phyloP scores from a whole-genome alignment of 2,113 vertebrate genomes.

The Microcebus tavaratra region DNA sequence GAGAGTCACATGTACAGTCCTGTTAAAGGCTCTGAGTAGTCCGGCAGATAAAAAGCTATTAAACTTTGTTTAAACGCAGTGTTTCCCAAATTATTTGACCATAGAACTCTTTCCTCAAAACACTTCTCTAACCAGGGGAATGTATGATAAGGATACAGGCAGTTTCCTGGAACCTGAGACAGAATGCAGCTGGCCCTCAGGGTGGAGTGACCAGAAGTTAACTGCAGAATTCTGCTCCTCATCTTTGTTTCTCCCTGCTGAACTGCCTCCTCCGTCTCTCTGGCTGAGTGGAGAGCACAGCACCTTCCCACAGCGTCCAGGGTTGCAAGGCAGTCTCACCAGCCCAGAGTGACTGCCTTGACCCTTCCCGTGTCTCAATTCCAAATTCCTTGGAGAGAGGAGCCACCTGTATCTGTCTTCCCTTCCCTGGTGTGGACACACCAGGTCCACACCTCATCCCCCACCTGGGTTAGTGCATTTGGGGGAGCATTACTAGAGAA shows the following conservation, averaged over 20 bases:
- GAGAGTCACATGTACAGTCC: background rate
- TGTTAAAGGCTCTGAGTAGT: background rate
- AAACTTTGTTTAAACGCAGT: background rate
- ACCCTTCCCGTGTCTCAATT: background rate
- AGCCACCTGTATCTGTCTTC: background rate
- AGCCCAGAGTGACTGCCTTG: background rate
- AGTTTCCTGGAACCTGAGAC: background rate
- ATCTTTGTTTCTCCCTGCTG: background rate
- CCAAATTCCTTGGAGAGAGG: background rate
- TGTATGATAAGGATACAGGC: too few relatives aligned
- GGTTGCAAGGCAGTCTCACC: background rate
- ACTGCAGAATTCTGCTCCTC: background rate
- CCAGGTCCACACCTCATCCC: background rate
- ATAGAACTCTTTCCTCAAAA: background rate
- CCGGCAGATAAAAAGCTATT: background rate
- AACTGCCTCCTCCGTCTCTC: background rate
- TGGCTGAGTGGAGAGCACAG: background rate
- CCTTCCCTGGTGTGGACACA: too few relatives aligned
- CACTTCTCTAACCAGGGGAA: background rate
- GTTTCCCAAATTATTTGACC: background rate
- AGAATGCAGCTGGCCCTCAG: background rate
- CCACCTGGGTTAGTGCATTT: background rate
- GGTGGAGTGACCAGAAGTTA: background rate
- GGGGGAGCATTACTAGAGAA: background rate
- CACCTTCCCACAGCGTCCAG: background rate